Conservation (phyloP, 2,113 vertebrate species). For the Pitta sordida region DNA sequence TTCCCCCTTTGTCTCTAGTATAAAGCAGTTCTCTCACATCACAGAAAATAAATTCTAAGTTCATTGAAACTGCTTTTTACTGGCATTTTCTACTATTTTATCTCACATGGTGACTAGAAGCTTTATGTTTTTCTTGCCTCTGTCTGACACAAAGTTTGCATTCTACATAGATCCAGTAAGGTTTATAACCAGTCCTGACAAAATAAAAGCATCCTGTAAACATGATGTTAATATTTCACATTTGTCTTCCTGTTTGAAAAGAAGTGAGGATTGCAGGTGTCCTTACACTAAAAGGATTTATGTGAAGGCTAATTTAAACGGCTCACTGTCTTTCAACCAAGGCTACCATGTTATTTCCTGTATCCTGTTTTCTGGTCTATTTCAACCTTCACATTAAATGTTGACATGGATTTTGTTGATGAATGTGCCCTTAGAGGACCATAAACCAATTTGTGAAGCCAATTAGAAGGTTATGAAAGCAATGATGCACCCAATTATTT, state of each 20-base stretch:
- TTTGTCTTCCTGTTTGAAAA: not conserved
- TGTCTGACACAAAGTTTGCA: not conserved
- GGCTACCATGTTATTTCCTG: slow-evolving; percentile 24
- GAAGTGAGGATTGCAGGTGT: not conserved
- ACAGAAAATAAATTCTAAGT: not conserved
- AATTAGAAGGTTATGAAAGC: slow-evolving; percentile 45
- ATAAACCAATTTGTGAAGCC: slow-evolving; percentile 51
- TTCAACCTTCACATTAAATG: slow-evolving; percentile 45
- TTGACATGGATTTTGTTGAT: slow-evolving; percentile 44
- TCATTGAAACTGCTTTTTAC: not conserved
- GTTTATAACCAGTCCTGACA: not conserved
- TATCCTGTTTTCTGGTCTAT: slow-evolving; percentile 43
- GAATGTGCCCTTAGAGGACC: slow-evolving; percentile 5
- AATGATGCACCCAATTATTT: slow-evolving; percentile 18
- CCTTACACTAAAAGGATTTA: not conserved
- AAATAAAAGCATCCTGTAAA: not conserved
- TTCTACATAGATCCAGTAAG: not conserved
- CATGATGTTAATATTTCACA: not conserved
- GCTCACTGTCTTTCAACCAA: not conserved
- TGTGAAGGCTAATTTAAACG: not conserved
- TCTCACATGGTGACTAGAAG: not conserved
- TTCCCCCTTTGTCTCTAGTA: too few relatives aligned
- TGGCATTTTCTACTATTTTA: not conserved
- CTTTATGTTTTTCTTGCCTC: not conserved
- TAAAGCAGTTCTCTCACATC: not conserved